These are phyloP conservation scores for Sorex araneus DNA, from an alignment of 2,113 vertebrate species.

Conservation along the genomic window DNA sequence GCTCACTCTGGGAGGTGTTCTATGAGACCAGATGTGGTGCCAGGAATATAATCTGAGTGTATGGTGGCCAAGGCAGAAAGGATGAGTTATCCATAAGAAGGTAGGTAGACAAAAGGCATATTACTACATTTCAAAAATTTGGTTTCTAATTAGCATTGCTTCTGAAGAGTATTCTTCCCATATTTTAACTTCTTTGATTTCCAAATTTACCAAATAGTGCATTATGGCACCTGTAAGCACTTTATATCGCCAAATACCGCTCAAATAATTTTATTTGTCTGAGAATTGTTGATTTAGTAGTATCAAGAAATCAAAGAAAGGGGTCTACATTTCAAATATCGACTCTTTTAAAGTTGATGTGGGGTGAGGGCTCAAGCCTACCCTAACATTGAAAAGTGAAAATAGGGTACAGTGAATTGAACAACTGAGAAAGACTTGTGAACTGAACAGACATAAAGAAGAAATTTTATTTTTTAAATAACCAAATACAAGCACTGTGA, in stretches of 20 bases:
- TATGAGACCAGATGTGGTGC: too few species aligned
- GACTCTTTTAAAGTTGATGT: not conserved
- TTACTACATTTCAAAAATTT: slow-evolving; percentile 9
- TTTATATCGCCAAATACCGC: not conserved
- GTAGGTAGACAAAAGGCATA: not conserved
- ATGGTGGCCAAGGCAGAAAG: not conserved
- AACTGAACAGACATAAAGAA: slow-evolving; percentile 4
- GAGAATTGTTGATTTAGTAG: not conserved
- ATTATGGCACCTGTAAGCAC: not conserved
- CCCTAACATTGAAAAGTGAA: not conserved
- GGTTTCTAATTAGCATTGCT: not conserved
- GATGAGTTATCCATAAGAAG: not conserved
- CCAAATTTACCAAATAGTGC: slow-evolving; percentile 32
- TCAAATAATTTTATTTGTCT: not conserved
- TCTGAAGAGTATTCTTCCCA: not conserved
- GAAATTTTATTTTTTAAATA: not conserved
- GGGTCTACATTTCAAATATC: not conserved
- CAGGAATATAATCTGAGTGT: too few species aligned
- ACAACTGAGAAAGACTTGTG: not conserved
- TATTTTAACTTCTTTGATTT: not conserved
- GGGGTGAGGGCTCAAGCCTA: not conserved
- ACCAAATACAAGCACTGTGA: not conserved
- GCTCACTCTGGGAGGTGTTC: too few species aligned
- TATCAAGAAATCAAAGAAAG: slow-evolving; percentile 32
- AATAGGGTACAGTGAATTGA: not conserved